A percentile compares a stretch with the other conserved stretches of the same genome.
Evolutionary conservation across 1,140 invertebrate species (phyloP).

Genomic region (Anastrepha obliqua): DNA sequence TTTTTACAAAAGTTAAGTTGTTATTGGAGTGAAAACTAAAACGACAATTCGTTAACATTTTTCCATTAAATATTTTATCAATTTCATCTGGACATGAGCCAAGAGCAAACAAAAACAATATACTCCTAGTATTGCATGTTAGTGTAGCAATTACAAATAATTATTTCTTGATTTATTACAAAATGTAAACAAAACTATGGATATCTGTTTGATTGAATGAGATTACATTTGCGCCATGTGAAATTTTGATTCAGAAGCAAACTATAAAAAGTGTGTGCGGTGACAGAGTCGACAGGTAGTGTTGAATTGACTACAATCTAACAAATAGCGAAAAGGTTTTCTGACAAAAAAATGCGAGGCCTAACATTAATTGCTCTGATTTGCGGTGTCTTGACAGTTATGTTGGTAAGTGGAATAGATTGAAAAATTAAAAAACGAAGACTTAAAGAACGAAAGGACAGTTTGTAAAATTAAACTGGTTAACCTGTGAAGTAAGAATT

Average conservation of each 20-base stretch:
- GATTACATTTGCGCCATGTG: not conserved
- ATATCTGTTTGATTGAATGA: too few relatives aligned
- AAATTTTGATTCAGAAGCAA: not conserved
- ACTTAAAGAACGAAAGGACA: too few relatives aligned
- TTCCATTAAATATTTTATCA: too few relatives aligned
- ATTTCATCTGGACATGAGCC: too few relatives aligned
- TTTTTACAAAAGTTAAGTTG: too few relatives aligned
- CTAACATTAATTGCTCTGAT: not conserved
- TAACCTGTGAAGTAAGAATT: too few relatives aligned
- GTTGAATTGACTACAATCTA: not conserved
- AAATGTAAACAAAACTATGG: too few relatives aligned
- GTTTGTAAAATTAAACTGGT: too few relatives aligned
- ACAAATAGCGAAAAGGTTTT: not conserved
- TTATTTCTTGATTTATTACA: not conserved
- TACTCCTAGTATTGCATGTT: not conserved
- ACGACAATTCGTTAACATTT: too few relatives aligned
- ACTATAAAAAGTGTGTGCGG: not conserved
- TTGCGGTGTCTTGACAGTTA: not conserved
- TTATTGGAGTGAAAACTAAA: too few relatives aligned
- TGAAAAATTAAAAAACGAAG: not conserved
- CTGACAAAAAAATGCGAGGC: not conserved
- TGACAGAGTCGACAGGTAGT: not conserved
- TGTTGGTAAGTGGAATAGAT: not conserved
- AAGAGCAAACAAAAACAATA: too few relatives aligned
- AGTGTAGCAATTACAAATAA: not conserved